A percentile compares a stretch with the other conserved stretches of the same genome.
Evolutionary conservation across 2,888 invertebrate genomes (phyloP).

Genomic region (Rhogogaster chlorosoma): DNA sequence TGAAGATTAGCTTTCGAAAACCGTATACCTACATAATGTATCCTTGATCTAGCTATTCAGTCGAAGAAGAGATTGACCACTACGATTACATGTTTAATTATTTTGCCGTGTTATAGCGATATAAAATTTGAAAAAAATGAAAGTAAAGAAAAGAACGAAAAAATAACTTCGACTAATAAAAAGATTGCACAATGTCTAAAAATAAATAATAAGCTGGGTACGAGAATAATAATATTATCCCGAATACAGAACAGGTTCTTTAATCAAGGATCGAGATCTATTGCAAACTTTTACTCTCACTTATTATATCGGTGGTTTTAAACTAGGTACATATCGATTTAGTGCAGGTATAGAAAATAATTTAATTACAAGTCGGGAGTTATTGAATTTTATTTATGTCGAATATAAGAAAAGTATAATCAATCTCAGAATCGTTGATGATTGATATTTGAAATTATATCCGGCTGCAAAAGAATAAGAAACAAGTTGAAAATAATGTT

Average conservation of each 20-base stretch:
- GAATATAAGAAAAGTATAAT: not conserved
- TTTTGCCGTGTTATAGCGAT: not conserved
- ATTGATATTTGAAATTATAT: not conserved
- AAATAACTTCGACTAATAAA: not conserved
- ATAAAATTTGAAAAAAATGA: not conserved
- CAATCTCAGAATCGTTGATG: not conserved
- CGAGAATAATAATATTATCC: conserved; percentile 8
- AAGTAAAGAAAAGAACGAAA: not conserved
- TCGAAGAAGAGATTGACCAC: not conserved
- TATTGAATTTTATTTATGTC: not conserved
- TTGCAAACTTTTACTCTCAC: conserved; percentile 39
- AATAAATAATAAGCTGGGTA: conserved; percentile 19
- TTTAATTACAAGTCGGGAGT: not conserved
- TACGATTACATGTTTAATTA: not conserved
- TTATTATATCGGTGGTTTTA: not conserved
- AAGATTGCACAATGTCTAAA: conserved; percentile 42
- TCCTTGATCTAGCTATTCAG: not conserved
- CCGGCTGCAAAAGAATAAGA: not conserved
- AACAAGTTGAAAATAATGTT: not conserved
- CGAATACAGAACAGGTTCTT: conserved; percentile 13
- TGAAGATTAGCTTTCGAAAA: not conserved
- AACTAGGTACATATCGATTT: not conserved
- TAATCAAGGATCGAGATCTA: conserved; percentile 35
- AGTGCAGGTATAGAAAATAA: not conserved
- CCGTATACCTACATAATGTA: no score